Conservation (phyloP, 2,797 vertebrate species). For the Miichthys miiuy region DNA sequence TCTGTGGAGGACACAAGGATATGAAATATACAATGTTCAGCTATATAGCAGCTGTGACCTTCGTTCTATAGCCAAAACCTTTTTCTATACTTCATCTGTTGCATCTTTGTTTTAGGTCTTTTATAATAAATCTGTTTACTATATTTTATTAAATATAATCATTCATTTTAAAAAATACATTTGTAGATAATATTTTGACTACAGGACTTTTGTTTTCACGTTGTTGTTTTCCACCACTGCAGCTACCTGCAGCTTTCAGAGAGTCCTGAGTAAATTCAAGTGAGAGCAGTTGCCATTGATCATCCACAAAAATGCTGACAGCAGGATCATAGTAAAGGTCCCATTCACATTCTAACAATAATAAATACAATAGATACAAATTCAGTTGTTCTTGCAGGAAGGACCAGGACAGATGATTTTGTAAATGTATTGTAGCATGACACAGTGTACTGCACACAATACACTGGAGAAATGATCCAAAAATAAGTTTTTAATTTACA, state of each 20-base stretch:
- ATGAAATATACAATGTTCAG: not conserved
- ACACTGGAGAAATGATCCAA: not conserved
- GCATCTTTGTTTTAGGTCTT: not conserved
- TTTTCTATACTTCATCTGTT: not conserved
- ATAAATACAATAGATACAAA: constrained; percentile 6
- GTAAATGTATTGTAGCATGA: not conserved
- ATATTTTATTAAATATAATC: not conserved
- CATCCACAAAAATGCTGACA: not conserved
- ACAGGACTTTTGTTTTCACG: not conserved
- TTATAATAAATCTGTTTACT: too few species aligned
- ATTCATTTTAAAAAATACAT: too few species aligned
- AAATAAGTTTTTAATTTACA: not conserved
- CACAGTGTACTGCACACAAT: not conserved
- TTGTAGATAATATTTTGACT: not conserved
- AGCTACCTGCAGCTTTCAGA: not conserved
- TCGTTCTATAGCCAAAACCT: not conserved
- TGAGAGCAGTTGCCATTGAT: constrained; percentile 8
- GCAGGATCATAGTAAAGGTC: not conserved
- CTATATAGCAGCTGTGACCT: constrained; percentile 10
- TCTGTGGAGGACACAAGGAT: constrained; percentile 1
- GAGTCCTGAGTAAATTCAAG: not conserved
- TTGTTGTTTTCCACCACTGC: not conserved
- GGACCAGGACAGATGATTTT: not conserved
- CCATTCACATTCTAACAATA: not conserved
- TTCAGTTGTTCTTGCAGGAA: not conserved